Conservation (phyloP, 2,113 vertebrate species). For the Pandion haliaetus region DNA sequence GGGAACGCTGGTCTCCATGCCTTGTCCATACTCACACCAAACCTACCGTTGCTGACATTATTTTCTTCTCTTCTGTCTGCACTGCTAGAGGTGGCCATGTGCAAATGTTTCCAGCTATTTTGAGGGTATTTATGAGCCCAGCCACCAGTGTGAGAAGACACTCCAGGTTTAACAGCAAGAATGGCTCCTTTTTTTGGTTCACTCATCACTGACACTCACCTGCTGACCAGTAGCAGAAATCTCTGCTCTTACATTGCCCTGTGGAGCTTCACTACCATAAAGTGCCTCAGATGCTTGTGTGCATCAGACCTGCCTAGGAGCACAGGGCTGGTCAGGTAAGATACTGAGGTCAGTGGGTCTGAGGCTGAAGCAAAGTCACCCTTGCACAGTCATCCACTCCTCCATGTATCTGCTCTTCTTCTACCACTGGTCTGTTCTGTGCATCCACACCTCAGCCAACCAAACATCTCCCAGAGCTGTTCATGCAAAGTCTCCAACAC, state of each 20-base stretch:
- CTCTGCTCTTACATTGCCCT: background rate
- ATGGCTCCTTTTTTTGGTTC: background rate
- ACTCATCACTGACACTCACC: background rate
- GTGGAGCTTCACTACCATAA: background rate
- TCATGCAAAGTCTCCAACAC: background rate
- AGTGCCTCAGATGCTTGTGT: background rate
- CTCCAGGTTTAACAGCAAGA: background rate
- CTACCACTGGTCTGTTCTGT: background rate
- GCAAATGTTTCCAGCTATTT: background rate
- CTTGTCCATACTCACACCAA: background rate
- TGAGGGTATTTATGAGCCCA: background rate
- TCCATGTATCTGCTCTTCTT: background rate
- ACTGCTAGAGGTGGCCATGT: background rate
- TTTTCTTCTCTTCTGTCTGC: background rate
- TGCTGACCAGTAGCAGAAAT: background rate
- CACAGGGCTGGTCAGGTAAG: background rate
- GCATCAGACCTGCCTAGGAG: background rate
- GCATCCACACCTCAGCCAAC: background rate
- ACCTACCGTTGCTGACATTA: background rate
- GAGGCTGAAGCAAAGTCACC: background rate
- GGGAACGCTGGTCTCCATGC: background rate
- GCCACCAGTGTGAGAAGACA: background rate
- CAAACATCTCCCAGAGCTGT: background rate
- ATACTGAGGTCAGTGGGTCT: background rate
- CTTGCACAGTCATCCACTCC: background rate